phyloP scores from a whole-genome alignment of 1,140 invertebrate genomes.

The Drosophila pseudoobscura region DNA sequence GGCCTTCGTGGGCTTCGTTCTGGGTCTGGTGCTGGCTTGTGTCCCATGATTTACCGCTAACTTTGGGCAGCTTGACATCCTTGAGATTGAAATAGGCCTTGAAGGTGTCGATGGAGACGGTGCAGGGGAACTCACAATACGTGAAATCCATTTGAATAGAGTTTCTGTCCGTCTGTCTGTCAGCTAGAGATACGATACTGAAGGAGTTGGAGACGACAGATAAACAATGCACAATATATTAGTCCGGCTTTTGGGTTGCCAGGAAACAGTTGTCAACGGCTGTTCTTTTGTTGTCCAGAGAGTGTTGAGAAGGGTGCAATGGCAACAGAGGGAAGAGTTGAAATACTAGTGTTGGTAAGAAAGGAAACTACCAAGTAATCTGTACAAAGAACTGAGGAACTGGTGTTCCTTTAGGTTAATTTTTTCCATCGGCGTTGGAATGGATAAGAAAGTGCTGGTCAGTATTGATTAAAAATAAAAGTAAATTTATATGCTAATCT shows the following conservation, averaged over 20 bases:
- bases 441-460: no score
- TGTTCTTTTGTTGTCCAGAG: slow-evolving; percentile 4
- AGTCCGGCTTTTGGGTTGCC: slow-evolving; percentile 26
- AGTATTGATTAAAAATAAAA: background rate
- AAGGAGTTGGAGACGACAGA: slow-evolving; percentile 13
- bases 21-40: slow-evolving; percentile 21
- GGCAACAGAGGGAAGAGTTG: no score
- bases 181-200: background rate
- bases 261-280: slow-evolving; percentile 43
- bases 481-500: no score
- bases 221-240: slow-evolving; percentile 44
- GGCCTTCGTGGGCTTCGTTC: slow-evolving; percentile 34
- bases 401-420: no score
- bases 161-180: background rate
- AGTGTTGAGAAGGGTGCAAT: background rate
- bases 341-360: no score
- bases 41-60: slow-evolving; percentile 70
- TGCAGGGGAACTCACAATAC: slow-evolving; percentile 79
- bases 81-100: slow-evolving; percentile 77
- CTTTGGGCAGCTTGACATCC: slow-evolving; percentile 68
- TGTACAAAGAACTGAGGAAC: background rate
- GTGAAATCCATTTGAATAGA: slow-evolving; percentile 70
- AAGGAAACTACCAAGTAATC: no score
- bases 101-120: slow-evolving; percentile 78
- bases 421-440: no score